Evolutionary conservation across 2,888 invertebrate genomes (phyloP), one percentile per base, ranked within the genome.

Genomic region (Oscheius sp.): DNA sequence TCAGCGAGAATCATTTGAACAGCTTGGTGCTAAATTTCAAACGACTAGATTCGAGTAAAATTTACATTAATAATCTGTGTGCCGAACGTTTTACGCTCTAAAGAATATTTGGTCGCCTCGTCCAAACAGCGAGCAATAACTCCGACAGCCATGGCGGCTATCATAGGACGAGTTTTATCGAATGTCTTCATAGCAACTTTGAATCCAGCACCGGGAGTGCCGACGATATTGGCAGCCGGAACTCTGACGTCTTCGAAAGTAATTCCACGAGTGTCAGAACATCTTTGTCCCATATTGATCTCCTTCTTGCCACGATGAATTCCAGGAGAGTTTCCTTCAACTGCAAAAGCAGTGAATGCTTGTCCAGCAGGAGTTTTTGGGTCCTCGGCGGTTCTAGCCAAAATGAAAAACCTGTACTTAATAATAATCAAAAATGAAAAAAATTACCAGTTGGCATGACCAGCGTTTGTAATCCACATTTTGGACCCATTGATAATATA

Each of bases 221-320:
- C 80, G 37, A 81, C 53, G 3, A 80, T 75, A 64, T 78, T 73
- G 61, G 52, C 94, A 85, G 93, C 93, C 8, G 96, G 96, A 5
- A 97, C 91, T 71, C 93, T 90, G 0, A 96, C 96, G 89, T 97
- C 96, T 88, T 96, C 96, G 87, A 97, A 96, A 2, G 95, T 94
- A 82, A 97, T 92, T 81, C 94, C 95, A 69, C 89, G 77, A 2
- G 90, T 97, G 87, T 96, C 96, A 0, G 96, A 95, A 20, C 94
- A 93, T 76, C 94, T 91, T 88, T 97, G 96, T 0, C 96, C 96
- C 96, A 97, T 95, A 87, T 96, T 97, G 81, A 91, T 89, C 90
- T 96, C 96, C 90, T 96, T 96, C 82, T 94, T 91, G 29, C 96
- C 96, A 3, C 92, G 92, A 1, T 90, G 92, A 3, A 96, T 89